phyloP scores from a whole-genome alignment of 2,888 invertebrate species.

The Hydrotaea cyrtoneurina region DNA sequence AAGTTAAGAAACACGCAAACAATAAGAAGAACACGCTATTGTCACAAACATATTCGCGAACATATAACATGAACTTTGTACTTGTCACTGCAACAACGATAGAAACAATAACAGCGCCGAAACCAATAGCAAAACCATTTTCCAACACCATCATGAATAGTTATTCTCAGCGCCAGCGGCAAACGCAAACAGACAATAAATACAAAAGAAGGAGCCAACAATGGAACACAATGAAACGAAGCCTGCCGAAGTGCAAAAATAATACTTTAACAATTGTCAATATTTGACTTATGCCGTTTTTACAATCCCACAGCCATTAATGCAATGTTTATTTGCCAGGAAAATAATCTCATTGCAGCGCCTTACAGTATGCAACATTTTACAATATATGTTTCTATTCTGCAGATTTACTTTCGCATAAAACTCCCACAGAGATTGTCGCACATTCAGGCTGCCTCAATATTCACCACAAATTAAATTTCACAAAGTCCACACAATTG shows the following conservation, averaged over 20 bases:
- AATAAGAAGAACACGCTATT: background rate
- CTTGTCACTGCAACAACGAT: background rate
- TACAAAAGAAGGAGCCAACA: background rate
- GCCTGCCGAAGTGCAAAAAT: background rate
- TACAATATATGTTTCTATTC: too few species aligned
- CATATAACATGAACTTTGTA: background rate
- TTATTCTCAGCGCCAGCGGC: background rate
- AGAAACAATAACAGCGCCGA: background rate
- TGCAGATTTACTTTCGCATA: too few species aligned
- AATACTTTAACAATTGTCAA: constrained; percentile 51
- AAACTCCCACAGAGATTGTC: too few species aligned
- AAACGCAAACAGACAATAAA: background rate
- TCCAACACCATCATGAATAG: background rate
- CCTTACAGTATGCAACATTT: background rate
- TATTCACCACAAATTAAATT: too few species aligned
- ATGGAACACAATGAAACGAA: background rate
- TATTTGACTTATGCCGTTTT: constrained; percentile 56
- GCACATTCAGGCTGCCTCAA: too few species aligned
- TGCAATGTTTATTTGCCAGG: background rate
- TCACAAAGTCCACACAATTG: too few species aligned
- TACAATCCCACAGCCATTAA: background rate
- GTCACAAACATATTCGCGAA: background rate
- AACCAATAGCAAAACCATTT: background rate
- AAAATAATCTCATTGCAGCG: background rate
- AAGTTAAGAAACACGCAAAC: background rate